Evolutionary conservation across 2,113 vertebrate genomes (phyloP), one percentile per base, ranked within the genome.

Genomic region (Petrocephalus zakoni): DNA sequence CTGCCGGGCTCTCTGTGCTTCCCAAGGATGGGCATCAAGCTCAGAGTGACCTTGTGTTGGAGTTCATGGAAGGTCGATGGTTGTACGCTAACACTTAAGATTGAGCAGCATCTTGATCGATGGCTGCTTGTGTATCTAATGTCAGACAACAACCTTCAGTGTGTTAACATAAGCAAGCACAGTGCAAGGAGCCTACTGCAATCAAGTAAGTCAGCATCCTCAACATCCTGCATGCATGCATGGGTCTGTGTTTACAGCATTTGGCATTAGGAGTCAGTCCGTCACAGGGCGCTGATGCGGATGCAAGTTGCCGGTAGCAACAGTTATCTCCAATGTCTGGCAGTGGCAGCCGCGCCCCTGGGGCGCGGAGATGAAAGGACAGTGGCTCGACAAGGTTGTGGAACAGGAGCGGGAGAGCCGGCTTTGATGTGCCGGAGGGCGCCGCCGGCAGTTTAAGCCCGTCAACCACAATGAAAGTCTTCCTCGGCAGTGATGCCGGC

Each of bases 291-390:
- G 37, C 13, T 42, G 37, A 78, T 78, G 17, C 6, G 15, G 72
- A 68, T 78, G 72, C 72, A 78, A 78, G 72, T 78, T 17, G 34
- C 72, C 13, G 34, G 72, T 29, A 78, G 72, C 34, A 42, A 78
- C 72, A 78, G 72, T 37, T 78, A 78, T 34, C 72, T 78, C 72
- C 34, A 78, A 34, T n/a, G 68, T 37, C 37, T 29, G 68, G 87
- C 87, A 49, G 49, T n/a, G 42, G 87, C 87, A 52, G 19, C 61
- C 49, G n/a, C 25, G 68, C 29, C 51, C 22, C 46, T 21, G 34
- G 49, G 75, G 68, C 5, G 51, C 25, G n/a, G 72, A 88, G 87
- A 88, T 88, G 87, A 88, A 88, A 88, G 72, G 87, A 5, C 22
- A 29, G 49, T 25, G 53, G n/a, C 25, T 68, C 52, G 68, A 88